phyloP scores from a whole-genome alignment of 1,140 invertebrate species.

The Ephestia elutella region DNA sequence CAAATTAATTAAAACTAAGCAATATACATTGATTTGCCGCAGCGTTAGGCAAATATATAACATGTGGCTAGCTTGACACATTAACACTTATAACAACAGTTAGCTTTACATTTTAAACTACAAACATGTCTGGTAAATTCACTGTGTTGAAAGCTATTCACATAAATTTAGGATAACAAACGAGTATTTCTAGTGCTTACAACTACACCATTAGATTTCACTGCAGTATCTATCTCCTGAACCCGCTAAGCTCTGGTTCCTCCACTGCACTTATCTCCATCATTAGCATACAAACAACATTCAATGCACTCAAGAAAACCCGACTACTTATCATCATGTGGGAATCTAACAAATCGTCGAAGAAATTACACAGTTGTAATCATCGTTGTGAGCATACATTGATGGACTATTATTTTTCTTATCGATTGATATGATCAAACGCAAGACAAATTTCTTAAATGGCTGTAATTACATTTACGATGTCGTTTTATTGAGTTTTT shows the following conservation, averaged over 20 bases:
- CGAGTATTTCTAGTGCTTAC: neutral
- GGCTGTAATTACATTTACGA: neutral
- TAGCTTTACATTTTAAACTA: no score
- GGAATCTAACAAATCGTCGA: conserved; percentile 2
- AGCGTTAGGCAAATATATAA: no score
- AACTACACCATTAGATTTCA: neutral
- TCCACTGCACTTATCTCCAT: neutral
- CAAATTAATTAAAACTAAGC: no score
- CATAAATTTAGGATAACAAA: neutral
- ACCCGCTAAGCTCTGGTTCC: conserved; percentile 1
- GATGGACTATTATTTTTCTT: neutral
- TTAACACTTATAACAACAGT: no score
- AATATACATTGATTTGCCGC: no score
- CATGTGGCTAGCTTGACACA: no score
- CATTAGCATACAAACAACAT: conserved; percentile 3
- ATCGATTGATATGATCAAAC: neutral
- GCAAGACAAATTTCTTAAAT: neutral
- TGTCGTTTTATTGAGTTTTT: no score
- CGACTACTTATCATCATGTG: neutral
- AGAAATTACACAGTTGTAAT: neutral
- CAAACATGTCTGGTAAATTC: no score
- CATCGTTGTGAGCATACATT: neutral
- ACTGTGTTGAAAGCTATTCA: neutral
- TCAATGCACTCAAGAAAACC: neutral
- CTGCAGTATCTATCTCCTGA: neutral